These are phyloP conservation scores for Crotalus horridus DNA, from an alignment of 2,113 vertebrate species.

Conservation along the genomic window DNA sequence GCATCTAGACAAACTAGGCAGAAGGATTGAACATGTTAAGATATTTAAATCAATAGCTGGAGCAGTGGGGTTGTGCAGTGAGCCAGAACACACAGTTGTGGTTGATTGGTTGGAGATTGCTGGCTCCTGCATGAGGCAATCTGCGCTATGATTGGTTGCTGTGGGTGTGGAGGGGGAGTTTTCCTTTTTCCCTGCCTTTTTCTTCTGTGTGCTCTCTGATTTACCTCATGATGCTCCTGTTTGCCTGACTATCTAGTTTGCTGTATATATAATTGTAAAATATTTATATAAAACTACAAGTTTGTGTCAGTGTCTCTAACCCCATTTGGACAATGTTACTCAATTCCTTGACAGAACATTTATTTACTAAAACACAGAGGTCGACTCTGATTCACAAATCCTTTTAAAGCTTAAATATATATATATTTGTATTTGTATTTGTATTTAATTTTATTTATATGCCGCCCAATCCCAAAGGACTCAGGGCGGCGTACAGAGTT, in stretches of 20 bases:
- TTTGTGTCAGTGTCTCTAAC: neutral
- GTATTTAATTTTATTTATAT: too few species aligned
- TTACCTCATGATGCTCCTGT: neutral
- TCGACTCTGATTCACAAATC: neutral
- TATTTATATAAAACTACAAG: neutral
- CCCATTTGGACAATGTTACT: too few species aligned
- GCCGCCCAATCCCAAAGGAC: too few species aligned
- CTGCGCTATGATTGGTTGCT: neutral
- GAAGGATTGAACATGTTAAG: neutral
- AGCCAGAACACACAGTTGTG: neutral
- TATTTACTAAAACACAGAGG: neutral
- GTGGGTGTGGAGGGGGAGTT: neutral
- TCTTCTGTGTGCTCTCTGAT: neutral
- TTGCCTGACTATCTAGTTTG: neutral
- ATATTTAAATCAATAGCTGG: neutral
- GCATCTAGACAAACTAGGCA: neutral
- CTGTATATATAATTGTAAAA: neutral
- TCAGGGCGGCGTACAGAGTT: too few species aligned
- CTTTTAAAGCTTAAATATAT: neutral
- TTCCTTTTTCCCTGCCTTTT: neutral
- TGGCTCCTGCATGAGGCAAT: neutral
- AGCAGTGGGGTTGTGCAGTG: neutral
- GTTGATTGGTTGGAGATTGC: neutral
- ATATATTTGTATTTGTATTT: rapidly evolving
- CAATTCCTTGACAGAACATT: neutral